phyloP scores from a whole-genome alignment of 1,140 invertebrate genomes.

The Batillaria attramentaria region DNA sequence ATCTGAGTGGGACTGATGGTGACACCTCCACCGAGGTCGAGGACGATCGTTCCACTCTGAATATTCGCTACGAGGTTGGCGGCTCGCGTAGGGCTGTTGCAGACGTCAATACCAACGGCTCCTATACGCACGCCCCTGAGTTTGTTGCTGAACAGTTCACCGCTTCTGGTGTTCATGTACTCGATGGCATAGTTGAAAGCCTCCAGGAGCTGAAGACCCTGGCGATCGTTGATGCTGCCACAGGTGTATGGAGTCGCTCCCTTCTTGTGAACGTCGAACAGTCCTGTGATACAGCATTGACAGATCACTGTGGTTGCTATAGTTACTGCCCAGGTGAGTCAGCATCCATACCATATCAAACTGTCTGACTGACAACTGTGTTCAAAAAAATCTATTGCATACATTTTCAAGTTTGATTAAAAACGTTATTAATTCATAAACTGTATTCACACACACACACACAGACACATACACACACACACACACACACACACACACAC shows the following conservation, averaged over 20 bases:
- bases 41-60: constrained; percentile 55
- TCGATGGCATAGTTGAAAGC: constrained; percentile 68
- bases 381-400: too few species aligned
- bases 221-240: constrained; percentile 64
- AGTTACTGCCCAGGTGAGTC: too few species aligned
- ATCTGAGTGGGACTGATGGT: constrained; percentile 54
- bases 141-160: constrained; percentile 48
- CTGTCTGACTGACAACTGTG: too few species aligned
- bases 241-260: constrained; percentile 65
- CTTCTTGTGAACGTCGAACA: constrained; percentile 67
- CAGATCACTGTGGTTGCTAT: too few species aligned
- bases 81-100: constrained; percentile 61
- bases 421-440: too few species aligned
- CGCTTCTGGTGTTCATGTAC: constrained; percentile 59
- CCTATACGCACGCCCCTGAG: constrained; percentile 59
- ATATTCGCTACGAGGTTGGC: constrained; percentile 67
- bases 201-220: constrained; percentile 66
- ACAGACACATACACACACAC: too few species aligned
- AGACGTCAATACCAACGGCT: constrained; percentile 62
- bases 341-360: not conserved
- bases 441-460: too few species aligned
- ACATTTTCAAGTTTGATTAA: too few species aligned
- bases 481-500: too few species aligned
- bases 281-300: too few species aligned
- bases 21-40: constrained; percentile 40